Evolutionary conservation across 2,888 invertebrate species (phyloP), one percentile per base, ranked within the genome.

Genomic region (Monochamus alternatus): DNA sequence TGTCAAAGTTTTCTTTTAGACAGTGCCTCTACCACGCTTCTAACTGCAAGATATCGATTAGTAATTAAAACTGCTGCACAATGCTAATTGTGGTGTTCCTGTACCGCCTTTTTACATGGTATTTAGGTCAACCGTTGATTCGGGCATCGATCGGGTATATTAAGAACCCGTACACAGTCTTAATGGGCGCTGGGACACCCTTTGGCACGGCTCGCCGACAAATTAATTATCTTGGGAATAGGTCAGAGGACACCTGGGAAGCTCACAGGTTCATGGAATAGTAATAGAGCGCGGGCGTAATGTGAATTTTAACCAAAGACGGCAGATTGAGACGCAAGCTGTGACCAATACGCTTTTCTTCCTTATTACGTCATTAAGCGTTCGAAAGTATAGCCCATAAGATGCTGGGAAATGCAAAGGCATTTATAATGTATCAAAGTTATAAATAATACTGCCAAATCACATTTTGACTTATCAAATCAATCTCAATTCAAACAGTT

Each of bases 61-160:
- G 12, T n/a, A 47, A 47, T 64, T 64, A 64, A 64, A 47, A 64
- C 44, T 12, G 38, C 47, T 47, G 47, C 12, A 14, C 47, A 4
- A 47, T 3, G 64, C 44, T 64, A 5, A 47, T 44, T 47, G 66
- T 66, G 55, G 66, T 66, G 66, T 75, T 71, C 72, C 75, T 77
- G 80, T 80, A 78, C 80, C 80, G 68, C 73, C 68, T 74, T 75
- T 76, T 74, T 71, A 80, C 75, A 76, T 80, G 80, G 80, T 80
- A 80, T 80, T 77, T 78, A 70, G 80, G 80, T 78, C 80, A 70
- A 74, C 63, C 70, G 70, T 75, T 72, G 52, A 72, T 69, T 75
- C 63, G 63, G 74, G 68, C 75, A 77, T 80, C 52, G 80, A 80
- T 78, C 77, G 12, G 31, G 60, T 65, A 22, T 65, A 73, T 73